phyloP scores from a whole-genome alignment of 2,113 vertebrate species.

The Ochotona curzoniae region DNA sequence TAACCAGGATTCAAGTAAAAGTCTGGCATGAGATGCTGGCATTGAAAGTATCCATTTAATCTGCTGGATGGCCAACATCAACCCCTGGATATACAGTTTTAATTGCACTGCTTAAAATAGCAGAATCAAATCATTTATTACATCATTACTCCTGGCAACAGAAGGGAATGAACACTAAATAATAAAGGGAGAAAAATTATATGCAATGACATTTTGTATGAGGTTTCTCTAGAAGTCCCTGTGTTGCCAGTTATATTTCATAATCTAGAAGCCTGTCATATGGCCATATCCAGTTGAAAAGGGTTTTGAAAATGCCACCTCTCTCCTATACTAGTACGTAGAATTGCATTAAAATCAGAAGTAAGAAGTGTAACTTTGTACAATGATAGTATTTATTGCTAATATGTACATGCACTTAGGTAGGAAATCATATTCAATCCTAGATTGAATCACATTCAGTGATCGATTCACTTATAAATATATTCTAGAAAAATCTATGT shows the following conservation, averaged over 20 bases:
- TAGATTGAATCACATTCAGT: neutral
- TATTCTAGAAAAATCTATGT: neutral
- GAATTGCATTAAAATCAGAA: neutral
- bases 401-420: neutral
- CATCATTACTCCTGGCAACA: neutral
- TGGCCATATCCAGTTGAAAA: neutral
- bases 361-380: neutral
- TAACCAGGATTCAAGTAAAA: too few species aligned
- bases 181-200: neutral
- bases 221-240: neutral
- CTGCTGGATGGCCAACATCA: too few species aligned
- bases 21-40: too few species aligned
- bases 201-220: neutral
- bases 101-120: neutral
- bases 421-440: neutral
- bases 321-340: neutral
- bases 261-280: neutral
- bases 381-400: neutral
- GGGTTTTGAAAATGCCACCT: neutral
- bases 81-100: neutral
- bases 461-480: neutral
- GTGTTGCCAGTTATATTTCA: neutral
- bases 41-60: too few species aligned
- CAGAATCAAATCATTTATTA: neutral
- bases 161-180: neutral